Percentiles rank a stretch among this genome's conserved stretches.
Evolutionary conservation across 2,113 vertebrate species (phyloP).

Genomic region (Coturnix japonica): DNA sequence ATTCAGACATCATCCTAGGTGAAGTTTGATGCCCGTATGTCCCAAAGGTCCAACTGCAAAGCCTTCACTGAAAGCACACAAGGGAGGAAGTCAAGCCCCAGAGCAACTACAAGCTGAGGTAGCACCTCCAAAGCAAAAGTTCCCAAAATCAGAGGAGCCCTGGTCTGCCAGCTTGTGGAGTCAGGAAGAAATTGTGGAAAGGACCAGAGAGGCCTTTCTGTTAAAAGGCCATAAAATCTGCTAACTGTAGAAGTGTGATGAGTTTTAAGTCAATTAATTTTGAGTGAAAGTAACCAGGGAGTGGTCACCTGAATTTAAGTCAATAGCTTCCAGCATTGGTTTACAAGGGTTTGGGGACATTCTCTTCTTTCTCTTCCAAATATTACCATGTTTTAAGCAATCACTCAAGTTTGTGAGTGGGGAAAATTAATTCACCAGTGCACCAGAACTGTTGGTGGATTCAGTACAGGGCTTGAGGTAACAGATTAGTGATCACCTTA

Average conservation of each 20-base stretch:
- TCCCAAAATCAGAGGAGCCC: not conserved
- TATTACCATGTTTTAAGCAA: not conserved
- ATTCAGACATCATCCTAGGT: not conserved
- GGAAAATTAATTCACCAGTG: not conserved
- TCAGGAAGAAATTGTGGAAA: not conserved
- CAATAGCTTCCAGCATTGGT: not conserved
- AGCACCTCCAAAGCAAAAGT: not conserved
- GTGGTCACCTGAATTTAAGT: not conserved
- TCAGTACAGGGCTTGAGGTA: not conserved
- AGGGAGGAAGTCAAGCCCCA: not conserved
- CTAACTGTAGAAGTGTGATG: not conserved
- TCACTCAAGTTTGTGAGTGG: not conserved
- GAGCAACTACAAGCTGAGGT: not conserved
- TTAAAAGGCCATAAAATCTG: not conserved
- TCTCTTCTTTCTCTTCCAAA: not conserved
- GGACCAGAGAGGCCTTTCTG: not conserved
- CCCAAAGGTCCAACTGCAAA: not conserved
- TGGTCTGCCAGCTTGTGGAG: not conserved
- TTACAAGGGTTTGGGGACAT: not conserved
- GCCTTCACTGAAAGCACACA: accelerated
- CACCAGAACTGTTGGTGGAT: not conserved
- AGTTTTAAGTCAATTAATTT: not conserved
- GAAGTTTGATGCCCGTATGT: not conserved
- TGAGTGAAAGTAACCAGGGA: not conserved
- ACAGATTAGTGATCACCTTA: not conserved